Base-by-base conservation (phyloP, 1,140 invertebrate genomes). In the Neodiprion virginianus region DNA sequence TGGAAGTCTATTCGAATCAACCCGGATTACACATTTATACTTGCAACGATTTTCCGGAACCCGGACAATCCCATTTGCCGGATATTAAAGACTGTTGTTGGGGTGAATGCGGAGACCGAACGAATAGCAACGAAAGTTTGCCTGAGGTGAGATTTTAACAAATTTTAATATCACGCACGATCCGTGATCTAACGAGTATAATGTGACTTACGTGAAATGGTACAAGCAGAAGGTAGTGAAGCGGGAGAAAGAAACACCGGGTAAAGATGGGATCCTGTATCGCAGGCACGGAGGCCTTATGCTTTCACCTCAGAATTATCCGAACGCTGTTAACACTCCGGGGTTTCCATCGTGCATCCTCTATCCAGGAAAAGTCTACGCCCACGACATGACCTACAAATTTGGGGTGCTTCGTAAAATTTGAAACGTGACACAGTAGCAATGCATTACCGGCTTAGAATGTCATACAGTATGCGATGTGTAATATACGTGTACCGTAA, bases 21-120 rank as follows among this genome's bases (percentile, higher is more conserved):
- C 91, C 92, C 3, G 91, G 90, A 10, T 75, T 94, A 7, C 90
- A 92, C 76, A 88, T 94, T 72, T 93, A 93, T 78, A 93, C 93
- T 0, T 87, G 85, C 3, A 91, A 92, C 78, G 89, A 89, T 76
- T 79, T 94, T 4, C 88, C 84, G 0, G 68, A 87, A 11, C 77
- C 70, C 1, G 71, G 77, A 72, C 53, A 12, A 28, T 61, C 75
- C 71, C 73, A 74, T 72, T 71, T 61, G 9, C 69, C 74, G 14
- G 79, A 83, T 74, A 67, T 78, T 12, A 7, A 72, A 8, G 61
- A 79, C 61, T 0, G 5, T 40, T 68, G 47, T 28, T 67, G 72
- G 67, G 21, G 72, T 10, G n/a, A 53, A 17, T 71, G 67, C 50
- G 23, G 69, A 77, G 67, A 47, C 47, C 66, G 5, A 11, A 23